phyloP scores from a whole-genome alignment of 2,797 vertebrate genomes.

The Picus viridis region DNA sequence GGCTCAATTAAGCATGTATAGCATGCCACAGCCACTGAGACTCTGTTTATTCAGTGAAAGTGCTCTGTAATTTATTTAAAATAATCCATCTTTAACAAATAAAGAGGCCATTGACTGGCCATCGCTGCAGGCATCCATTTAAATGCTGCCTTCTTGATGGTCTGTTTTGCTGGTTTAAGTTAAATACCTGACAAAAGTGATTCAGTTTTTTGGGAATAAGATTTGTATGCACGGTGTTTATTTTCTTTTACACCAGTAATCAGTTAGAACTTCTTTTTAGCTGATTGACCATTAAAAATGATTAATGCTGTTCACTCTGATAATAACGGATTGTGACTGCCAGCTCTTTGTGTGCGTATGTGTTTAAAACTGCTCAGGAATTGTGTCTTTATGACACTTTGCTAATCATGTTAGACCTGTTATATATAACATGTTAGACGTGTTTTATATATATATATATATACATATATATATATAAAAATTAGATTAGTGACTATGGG shows the following conservation, averaged over 20 bases:
- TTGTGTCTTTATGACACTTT: conserved; percentile 57
- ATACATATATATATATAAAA: conserved; percentile 1
- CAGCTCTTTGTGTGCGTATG: background rate
- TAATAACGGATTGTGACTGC: conserved; percentile 63
- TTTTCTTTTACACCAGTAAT: conserved; percentile 77
- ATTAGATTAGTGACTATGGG: conserved; percentile 60
- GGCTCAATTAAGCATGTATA: conserved; percentile 91
- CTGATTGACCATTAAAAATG: conserved; percentile 77
- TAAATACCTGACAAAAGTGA: conserved; percentile 85
- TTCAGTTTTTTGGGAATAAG: conserved; percentile 76
- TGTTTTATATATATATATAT: background rate
- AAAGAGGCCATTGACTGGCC: conserved; percentile 96
- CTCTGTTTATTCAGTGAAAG: conserved; percentile 99
- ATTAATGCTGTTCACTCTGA: conserved; percentile 76
- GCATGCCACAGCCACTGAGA: conserved; percentile 91
- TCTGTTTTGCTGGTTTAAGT: conserved; percentile 85
- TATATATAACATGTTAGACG: too few species aligned
- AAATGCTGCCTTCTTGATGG: conserved; percentile 87
- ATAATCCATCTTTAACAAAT: conserved; percentile 99
- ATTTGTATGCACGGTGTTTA: conserved; percentile 76
- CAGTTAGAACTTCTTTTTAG: conserved; percentile 64
- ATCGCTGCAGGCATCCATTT: conserved; percentile 90
- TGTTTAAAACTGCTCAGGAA: conserved; percentile 45
- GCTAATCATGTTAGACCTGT: conserved; percentile 52
- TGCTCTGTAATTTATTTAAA: conserved; percentile 99